phyloP scores from a whole-genome alignment of 2,113 vertebrate genomes.

The Rattus rattus region DNA sequence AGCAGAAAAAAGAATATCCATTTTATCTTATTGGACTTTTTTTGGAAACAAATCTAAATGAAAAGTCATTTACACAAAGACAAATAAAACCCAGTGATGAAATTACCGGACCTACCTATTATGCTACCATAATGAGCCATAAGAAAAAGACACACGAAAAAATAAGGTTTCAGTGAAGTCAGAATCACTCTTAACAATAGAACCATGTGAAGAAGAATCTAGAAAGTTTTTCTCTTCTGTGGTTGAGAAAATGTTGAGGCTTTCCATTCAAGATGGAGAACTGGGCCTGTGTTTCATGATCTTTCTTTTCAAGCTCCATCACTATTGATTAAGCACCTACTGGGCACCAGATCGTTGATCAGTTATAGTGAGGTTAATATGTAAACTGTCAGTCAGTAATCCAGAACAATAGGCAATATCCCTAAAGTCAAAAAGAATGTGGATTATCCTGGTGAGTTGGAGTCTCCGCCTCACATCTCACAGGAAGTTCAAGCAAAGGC shows the following conservation, averaged over 20 bases:
- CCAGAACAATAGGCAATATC: background rate
- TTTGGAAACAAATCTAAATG: slow-evolving; percentile 53
- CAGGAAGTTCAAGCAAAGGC: background rate
- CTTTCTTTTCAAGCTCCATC: background rate
- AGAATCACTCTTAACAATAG: slow-evolving; percentile 58
- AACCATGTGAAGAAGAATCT: background rate
- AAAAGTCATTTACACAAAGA: slow-evolving; percentile 71
- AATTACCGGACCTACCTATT: slow-evolving; percentile 40
- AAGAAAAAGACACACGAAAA: background rate
- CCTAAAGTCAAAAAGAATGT: background rate
- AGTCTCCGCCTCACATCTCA: background rate
- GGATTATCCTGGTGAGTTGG: background rate
- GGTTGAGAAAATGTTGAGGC: background rate
- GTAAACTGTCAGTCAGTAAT: background rate
- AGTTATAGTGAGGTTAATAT: background rate
- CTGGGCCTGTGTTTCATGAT: background rate
- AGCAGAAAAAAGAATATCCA: slow-evolving; percentile 59
- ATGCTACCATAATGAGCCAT: slow-evolving; percentile 32
- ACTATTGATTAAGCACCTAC: background rate
- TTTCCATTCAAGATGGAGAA: background rate
- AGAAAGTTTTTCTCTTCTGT: background rate
- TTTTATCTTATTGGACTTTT: slow-evolving; percentile 63
- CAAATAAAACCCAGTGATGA: slow-evolving; percentile 50
- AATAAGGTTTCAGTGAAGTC: slow-evolving; percentile 22
- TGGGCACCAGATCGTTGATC: background rate